These are phyloP conservation scores for Menura novaehollandiae DNA, from an alignment of 2,113 vertebrate genomes.

Conservation along the genomic window DNA sequence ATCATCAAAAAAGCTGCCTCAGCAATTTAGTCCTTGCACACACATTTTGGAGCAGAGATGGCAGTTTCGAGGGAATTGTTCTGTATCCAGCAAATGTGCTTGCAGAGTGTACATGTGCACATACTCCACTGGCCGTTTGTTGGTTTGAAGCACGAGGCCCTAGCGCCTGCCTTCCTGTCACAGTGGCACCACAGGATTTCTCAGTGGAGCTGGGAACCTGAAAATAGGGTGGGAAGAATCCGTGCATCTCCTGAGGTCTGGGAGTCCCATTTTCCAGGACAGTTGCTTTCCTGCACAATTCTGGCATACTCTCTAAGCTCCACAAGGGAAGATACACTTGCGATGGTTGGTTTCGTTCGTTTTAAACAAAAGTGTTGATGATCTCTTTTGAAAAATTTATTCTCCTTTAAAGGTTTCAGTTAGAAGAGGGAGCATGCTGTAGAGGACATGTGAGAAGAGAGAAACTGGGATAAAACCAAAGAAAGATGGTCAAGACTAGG, in stretches of 20 bases:
- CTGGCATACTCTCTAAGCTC: not conserved
- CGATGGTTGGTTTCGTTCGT: not conserved
- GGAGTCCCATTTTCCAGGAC: not conserved
- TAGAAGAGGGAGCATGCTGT: not conserved
- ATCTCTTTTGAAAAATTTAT: not conserved
- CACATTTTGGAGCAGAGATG: not conserved
- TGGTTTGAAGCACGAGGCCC: not conserved
- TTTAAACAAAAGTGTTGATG: not conserved
- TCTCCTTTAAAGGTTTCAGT: not conserved
- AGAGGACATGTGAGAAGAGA: not conserved
- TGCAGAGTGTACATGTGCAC: not conserved
- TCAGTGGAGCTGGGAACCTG: not conserved
- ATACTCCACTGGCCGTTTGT: not conserved
- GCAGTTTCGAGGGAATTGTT: fast-evolving
- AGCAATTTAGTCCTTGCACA: not conserved
- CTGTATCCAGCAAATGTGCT: not conserved
- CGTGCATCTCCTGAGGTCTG: not conserved
- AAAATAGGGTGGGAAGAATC: not conserved
- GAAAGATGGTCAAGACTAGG: not conserved
- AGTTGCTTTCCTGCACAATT: not conserved
- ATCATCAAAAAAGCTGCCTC: not conserved
- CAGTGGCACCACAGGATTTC: not conserved
- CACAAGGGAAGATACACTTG: not conserved
- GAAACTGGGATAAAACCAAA: not conserved
- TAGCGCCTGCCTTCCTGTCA: fast-evolving